These are phyloP conservation scores for Latrodectus geometricus DNA, from an alignment of 1,140 invertebrate species.

Conservation along the genomic window DNA sequence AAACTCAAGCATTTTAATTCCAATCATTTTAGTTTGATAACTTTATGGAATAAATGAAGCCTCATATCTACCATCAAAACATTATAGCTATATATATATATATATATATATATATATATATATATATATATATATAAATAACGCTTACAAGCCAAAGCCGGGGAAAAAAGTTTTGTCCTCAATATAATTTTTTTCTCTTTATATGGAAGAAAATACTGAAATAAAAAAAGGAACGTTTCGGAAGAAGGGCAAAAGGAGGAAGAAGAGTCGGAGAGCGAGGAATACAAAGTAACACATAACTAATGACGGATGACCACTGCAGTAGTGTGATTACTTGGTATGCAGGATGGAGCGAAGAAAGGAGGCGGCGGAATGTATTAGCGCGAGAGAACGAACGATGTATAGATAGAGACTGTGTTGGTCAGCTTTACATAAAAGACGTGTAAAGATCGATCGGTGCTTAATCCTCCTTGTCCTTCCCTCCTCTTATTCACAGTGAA, in stretches of 20 bases:
- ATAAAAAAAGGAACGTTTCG: neutral
- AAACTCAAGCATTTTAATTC: too few species aligned
- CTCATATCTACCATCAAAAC: too few species aligned
- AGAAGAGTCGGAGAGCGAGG: neutral
- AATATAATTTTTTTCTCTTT: too few species aligned
- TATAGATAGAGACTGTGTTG: slow-evolving; percentile 61
- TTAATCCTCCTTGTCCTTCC: slow-evolving; percentile 47
- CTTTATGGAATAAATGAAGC: too few species aligned
- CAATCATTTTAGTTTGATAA: too few species aligned
- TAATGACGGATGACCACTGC: neutral
- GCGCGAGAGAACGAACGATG: slow-evolving; percentile 26
- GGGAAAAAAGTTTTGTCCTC: too few species aligned
- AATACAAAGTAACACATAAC: slow-evolving; percentile 2
- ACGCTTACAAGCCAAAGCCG: too few species aligned
- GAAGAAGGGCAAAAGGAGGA: neutral
- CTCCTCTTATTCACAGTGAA: slow-evolving; percentile 42
- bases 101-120: too few species aligned
- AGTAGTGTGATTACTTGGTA: slow-evolving; percentile 42
- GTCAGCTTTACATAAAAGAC: slow-evolving; percentile 63
- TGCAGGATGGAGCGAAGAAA: slow-evolving; percentile 15
- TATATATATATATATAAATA: too few species aligned
- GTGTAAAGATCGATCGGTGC: slow-evolving; percentile 59
- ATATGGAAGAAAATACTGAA: neutral
- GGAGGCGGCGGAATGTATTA: slow-evolving; percentile 11
- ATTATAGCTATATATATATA: too few species aligned